Evolutionary conservation across 2,113 vertebrate genomes (phyloP).

Genomic region (Burhinus bistriatus): DNA sequence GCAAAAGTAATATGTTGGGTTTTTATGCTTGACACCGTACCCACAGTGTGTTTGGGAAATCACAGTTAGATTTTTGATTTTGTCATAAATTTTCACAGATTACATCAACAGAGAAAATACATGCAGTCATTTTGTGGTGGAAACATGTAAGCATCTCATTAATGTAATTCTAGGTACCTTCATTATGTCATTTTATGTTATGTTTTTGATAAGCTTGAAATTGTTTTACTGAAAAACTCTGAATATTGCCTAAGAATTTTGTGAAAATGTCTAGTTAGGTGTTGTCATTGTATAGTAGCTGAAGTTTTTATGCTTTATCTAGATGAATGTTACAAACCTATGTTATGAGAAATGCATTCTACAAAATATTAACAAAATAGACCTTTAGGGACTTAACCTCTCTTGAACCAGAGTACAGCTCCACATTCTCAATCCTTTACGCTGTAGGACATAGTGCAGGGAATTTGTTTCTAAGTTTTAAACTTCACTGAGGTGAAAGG

Average conservation of each 20-base stretch:
- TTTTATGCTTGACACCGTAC: conserved; percentile 71
- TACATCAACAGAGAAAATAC: conserved; percentile 82
- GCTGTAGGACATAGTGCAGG: too few species aligned
- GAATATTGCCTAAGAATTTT: background rate
- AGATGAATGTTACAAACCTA: background rate
- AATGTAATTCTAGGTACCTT: conserved; percentile 80
- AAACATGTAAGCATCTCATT: conserved; percentile 84
- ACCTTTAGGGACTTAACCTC: too few species aligned
- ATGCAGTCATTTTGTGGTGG: conserved; percentile 83
- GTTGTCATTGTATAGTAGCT: background rate
- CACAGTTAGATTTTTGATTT: conserved; percentile 82
- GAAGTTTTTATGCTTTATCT: background rate
- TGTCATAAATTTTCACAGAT: conserved; percentile 84
- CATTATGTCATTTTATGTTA: conserved; percentile 75
- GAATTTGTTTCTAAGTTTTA: too few species aligned
- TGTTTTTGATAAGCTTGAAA: conserved; percentile 46
- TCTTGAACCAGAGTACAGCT: too few species aligned
- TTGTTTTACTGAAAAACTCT: conserved; percentile 21
- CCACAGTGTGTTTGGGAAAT: conserved; percentile 75
- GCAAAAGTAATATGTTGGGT: background rate
- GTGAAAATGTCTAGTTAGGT: background rate
- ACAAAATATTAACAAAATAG: too few species aligned
- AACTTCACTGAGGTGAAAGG: too few species aligned
- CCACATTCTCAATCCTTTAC: too few species aligned
- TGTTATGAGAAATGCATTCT: too few species aligned